Conservation (phyloP, 2,113 vertebrate species). For the Pteropus alecto region DNA sequence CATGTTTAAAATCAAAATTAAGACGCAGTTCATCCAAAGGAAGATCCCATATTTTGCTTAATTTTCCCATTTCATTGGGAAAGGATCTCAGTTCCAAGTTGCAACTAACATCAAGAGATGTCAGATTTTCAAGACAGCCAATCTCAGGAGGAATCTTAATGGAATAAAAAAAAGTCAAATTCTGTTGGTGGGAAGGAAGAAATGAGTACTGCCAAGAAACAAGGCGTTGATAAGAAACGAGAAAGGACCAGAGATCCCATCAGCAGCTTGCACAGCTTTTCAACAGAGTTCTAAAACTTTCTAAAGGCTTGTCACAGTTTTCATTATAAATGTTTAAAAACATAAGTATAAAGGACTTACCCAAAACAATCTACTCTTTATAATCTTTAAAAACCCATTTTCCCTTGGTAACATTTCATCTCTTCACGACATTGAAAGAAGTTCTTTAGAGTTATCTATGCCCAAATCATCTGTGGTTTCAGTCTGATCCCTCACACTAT, state of each 20-base stretch:
- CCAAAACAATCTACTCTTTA: background rate
- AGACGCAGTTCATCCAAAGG: slow-evolving; percentile 93
- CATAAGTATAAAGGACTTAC: background rate
- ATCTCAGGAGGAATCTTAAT: slow-evolving; percentile 94
- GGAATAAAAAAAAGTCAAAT: slow-evolving; percentile 27
- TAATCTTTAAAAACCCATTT: background rate
- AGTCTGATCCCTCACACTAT: background rate
- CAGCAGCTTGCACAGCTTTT: background rate
- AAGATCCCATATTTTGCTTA: slow-evolving; percentile 95
- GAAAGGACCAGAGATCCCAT: background rate
- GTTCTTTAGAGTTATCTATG: background rate
- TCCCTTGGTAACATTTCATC: background rate
- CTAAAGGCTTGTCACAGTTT: background rate
- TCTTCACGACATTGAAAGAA: background rate
- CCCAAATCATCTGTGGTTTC: background rate
- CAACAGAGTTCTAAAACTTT: background rate
- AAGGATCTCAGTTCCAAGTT: slow-evolving; percentile 91
- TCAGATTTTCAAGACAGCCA: slow-evolving; percentile 92
- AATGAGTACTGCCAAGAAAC: background rate
- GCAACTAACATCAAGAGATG: slow-evolving; percentile 93
- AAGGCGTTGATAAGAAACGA: background rate
- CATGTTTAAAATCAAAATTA: slow-evolving; percentile 94
- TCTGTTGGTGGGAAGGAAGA: slow-evolving; percentile 19
- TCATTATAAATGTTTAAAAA: background rate
- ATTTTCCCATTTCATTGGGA: slow-evolving; percentile 96